Percentiles rank a stretch among this genome's conserved stretches.
These are phyloP conservation scores for Aphelinus atriplicis DNA, from an alignment of 1,140 invertebrate genomes.

Conservation along the genomic window DNA sequence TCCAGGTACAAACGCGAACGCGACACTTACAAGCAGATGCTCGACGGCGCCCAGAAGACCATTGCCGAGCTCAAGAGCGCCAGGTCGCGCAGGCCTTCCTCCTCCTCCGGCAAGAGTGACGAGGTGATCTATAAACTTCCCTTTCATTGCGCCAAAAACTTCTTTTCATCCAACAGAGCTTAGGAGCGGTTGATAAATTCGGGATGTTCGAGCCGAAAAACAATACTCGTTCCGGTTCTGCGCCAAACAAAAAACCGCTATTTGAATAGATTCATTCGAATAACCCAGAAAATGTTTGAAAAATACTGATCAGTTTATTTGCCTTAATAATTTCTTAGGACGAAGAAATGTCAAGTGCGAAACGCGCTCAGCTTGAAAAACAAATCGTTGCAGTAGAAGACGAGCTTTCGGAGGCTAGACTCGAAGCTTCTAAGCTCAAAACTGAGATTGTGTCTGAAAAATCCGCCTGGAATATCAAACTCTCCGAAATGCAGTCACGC, in stretches of 20 bases:
- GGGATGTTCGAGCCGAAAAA: too few species aligned
- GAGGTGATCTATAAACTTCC: conserved; percentile 52
- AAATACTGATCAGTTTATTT: too few species aligned
- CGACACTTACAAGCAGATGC: conserved; percentile 90
- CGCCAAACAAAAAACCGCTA: too few species aligned
- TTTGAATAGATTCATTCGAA: too few species aligned
- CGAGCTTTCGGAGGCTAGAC: conserved; percentile 83
- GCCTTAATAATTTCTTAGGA: conserved; percentile 53
- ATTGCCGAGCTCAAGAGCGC: conserved; percentile 78
- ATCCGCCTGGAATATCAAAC: conserved; percentile 86
- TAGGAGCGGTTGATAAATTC: neutral
- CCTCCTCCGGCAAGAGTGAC: conserved; percentile 68
- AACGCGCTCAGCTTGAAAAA: conserved; percentile 78
- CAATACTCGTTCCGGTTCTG: too few species aligned
- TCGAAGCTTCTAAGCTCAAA: conserved; percentile 86
- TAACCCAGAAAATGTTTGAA: too few species aligned
- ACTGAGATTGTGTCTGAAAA: conserved; percentile 90
- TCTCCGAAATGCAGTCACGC: conserved; percentile 89
- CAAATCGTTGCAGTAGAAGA: conserved; percentile 88
- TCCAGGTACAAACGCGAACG: conserved; percentile 86
- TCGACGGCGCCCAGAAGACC: conserved; percentile 85
- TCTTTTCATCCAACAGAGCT: neutral
- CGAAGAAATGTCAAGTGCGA: conserved; percentile 62
- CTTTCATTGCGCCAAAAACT: neutral
- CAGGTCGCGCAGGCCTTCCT: conserved; percentile 57